phyloP scores from a whole-genome alignment of 1,140 invertebrate genomes.

The Apis laboriosa region DNA sequence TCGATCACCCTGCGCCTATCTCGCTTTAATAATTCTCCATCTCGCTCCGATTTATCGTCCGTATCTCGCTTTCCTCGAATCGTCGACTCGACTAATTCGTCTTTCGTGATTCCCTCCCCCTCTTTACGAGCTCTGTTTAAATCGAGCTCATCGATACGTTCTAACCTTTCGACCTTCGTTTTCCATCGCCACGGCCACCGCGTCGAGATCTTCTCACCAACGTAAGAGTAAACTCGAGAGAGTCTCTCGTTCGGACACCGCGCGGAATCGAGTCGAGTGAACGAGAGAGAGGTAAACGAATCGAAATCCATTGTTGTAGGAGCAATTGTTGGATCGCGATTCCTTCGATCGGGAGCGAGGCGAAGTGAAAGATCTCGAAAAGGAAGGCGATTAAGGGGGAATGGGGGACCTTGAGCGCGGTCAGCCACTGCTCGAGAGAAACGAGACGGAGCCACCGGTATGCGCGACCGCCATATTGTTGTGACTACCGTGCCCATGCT shows the following conservation, averaged over 20 bases:
- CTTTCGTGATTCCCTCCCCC: no score
- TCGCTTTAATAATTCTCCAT: no score
- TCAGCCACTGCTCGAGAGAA: conserved; percentile 71
- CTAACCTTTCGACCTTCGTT: neutral
- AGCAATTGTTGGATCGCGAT: conserved; percentile 46
- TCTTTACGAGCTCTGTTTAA: no score
- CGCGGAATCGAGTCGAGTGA: no score
- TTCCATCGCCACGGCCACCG: no score
- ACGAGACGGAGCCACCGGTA: conserved; percentile 30
- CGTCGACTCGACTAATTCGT: neutral
- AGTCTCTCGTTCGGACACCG: no score
- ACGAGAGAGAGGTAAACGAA: no score
- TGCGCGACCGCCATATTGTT: conserved; percentile 69
- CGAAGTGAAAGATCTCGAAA: conserved; percentile 75
- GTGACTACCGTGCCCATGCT: conserved; percentile 58
- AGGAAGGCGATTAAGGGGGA: conserved; percentile 73
- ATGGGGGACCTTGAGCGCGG: conserved; percentile 77
- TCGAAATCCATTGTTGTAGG: no score
- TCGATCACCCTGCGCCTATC: no score
- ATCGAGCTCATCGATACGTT: neutral
- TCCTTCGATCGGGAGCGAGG: conserved; percentile 73
- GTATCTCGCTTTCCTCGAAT: neutral
- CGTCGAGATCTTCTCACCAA: neutral
- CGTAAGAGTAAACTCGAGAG: no score
- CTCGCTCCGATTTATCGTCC: no score